Conservation (phyloP, 2,113 vertebrate genomes). For the Alaudala cheleensis region DNA sequence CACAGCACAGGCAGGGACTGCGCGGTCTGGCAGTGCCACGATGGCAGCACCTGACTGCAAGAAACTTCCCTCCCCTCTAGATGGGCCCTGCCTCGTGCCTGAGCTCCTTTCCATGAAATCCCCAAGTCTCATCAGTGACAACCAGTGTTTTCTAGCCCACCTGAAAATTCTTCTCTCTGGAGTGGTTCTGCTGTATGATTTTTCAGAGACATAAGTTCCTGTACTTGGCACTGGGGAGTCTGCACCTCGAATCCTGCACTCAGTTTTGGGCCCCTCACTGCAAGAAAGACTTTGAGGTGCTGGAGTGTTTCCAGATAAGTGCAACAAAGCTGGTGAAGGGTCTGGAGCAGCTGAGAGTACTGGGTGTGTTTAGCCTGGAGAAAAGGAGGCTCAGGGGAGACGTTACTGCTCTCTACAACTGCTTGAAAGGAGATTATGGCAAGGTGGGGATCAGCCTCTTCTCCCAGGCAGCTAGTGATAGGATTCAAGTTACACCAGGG, state of each 20-base stretch:
- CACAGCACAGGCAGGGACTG: accelerated
- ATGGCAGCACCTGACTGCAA: accelerated
- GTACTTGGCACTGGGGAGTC: neutral
- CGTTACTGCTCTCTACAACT: neutral
- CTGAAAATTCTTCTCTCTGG: neutral
- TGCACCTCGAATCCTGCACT: neutral
- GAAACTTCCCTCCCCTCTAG: neutral
- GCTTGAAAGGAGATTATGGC: neutral
- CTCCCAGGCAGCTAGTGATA: neutral
- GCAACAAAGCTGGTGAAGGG: neutral
- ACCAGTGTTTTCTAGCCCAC: neutral
- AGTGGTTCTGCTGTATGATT: neutral
- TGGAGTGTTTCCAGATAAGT: neutral
- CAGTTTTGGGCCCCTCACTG: neutral
- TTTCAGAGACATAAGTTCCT: neutral
- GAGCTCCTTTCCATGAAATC: neutral
- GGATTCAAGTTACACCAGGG: neutral
- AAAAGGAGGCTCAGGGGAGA: neutral
- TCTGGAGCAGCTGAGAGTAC: neutral
- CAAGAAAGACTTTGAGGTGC: neutral
- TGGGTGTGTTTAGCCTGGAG: neutral
- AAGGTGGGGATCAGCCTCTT: neutral
- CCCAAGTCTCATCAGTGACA: neutral
- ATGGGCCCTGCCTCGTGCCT: accelerated
- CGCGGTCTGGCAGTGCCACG: accelerated